These are phyloP conservation scores for Tenthredo distinguenda DNA, from an alignment of 2,888 invertebrate species.

Conservation along the genomic window DNA sequence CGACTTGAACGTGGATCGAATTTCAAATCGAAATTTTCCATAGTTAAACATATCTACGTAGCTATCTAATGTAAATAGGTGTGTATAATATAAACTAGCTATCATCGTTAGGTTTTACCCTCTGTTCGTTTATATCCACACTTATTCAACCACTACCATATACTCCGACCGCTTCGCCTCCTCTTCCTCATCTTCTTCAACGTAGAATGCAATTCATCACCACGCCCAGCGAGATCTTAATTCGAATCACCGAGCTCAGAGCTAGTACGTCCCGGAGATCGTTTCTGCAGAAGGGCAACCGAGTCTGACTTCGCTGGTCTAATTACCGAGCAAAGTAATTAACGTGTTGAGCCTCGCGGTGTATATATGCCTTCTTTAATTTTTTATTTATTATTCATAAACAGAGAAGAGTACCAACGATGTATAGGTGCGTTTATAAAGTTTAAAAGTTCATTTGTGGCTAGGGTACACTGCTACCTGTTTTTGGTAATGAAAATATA, in stretches of 20 bases:
- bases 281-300: slow-evolving; percentile 35
- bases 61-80: slow-evolving; percentile 7
- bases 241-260: slow-evolving; percentile 68
- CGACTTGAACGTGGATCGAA: slow-evolving; percentile 33
- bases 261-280: slow-evolving; percentile 56
- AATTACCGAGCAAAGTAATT: slow-evolving; percentile 66
- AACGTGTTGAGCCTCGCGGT: slow-evolving; percentile 54
- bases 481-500: background rate
- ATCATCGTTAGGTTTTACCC: slow-evolving; percentile 48
- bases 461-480: background rate
- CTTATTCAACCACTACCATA: background rate
- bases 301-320: slow-evolving; percentile 50
- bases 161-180: background rate
- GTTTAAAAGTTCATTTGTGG: background rate
- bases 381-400: background rate
- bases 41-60: background rate
- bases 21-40: slow-evolving; percentile 20
- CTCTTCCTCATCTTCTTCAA: background rate
- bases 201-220: slow-evolving; percentile 69
- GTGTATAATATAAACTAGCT: background rate
- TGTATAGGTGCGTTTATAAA: background rate
- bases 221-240: slow-evolving; percentile 72
- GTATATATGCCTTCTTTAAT: background rate
- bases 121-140: slow-evolving; percentile 43
- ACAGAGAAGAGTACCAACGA: background rate